phyloP scores from a whole-genome alignment of 2,113 vertebrate species.

The Channa argus region DNA sequence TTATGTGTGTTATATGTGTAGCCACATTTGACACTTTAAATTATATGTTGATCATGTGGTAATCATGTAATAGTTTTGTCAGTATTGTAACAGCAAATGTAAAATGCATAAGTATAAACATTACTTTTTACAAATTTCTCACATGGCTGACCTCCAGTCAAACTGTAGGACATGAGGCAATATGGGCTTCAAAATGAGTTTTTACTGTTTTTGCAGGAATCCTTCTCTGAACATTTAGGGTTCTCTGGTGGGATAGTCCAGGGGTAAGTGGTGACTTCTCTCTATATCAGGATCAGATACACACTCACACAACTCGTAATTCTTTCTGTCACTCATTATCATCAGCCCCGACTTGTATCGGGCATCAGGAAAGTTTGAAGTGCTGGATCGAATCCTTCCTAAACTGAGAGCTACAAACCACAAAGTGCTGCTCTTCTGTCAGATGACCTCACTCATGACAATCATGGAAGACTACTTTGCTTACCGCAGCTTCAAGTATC shows the following conservation, averaged over 20 bases:
- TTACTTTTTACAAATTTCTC: too few relatives aligned
- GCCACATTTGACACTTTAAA: too few relatives aligned
- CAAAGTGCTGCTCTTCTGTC: constrained; percentile 98
- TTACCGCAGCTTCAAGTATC: constrained; percentile 96
- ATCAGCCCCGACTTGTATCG: constrained; percentile 89
- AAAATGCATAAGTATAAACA: too few relatives aligned
- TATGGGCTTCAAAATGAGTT: not conserved
- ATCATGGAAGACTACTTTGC: constrained; percentile 99
- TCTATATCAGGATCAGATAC: not conserved
- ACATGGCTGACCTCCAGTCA: not conserved
- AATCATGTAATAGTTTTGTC: too few relatives aligned
- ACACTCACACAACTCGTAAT: not conserved
- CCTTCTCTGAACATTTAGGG: constrained; percentile 97
- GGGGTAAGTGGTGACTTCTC: constrained; percentile 84
- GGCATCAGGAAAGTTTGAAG: constrained; percentile 96
- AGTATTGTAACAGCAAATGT: too few relatives aligned
- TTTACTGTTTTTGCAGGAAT: constrained; percentile 85
- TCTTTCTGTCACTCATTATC: not conserved
- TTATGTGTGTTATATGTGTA: not conserved
- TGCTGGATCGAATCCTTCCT: constrained; percentile 95
- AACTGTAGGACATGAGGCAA: not conserved
- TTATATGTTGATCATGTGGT: too few relatives aligned
- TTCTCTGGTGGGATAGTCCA: constrained; percentile 95
- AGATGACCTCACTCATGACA: constrained; percentile 99
- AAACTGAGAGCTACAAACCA: constrained; percentile 94